Evolutionary conservation across 2,888 invertebrate genomes (phyloP), one percentile per base, ranked within the genome.

Genomic region (Mesorhabditis spiculigera): DNA sequence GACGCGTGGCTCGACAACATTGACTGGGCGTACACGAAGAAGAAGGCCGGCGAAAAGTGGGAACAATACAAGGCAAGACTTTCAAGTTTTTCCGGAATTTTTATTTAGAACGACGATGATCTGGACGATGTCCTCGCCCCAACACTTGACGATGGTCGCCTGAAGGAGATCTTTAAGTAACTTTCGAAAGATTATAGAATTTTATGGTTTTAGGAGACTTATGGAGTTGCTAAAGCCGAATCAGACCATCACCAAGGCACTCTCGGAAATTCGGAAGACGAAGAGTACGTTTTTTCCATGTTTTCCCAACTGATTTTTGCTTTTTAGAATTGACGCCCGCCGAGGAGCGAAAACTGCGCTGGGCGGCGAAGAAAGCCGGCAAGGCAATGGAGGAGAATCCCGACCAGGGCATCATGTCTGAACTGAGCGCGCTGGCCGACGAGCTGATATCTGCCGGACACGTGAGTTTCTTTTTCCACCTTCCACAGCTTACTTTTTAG

Each of bases 1-100:
- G 98, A 98, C 87, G 92, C 93, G 80, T 98, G 98, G 98, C 89
- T 98, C 71, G 97, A 98, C 86, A 95, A 95, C 86, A 94, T 98
- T 79, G 95, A 98, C 87, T 89, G 89, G 89, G 86, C 87, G 44
- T 82, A 78, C 67, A 79, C 84, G 50, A 86, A 86, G 76, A 75
- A 80, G 43, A 79, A 79, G 45, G 86, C 85, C 42, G 84, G 84
- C n/a, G 81, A 71, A 64, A 76, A 78, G 65, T 84, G 80, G 85
- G 74, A 72, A 68, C 68, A 72, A n/a, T 75, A 80, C 68, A 71
- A 68, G 68, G 76, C 71, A 28, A 66, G 67, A 65, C 68, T 65
- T 67, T 66, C 44, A 5, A 63, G 43, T 64, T 63, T n/a, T 3
- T 3, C 8, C 58, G 8, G 4, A 63, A 2, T 16, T 68, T 68